Evolutionary conservation across 2,888 invertebrate species (phyloP).

Genomic region (Lamproptera curius): DNA sequence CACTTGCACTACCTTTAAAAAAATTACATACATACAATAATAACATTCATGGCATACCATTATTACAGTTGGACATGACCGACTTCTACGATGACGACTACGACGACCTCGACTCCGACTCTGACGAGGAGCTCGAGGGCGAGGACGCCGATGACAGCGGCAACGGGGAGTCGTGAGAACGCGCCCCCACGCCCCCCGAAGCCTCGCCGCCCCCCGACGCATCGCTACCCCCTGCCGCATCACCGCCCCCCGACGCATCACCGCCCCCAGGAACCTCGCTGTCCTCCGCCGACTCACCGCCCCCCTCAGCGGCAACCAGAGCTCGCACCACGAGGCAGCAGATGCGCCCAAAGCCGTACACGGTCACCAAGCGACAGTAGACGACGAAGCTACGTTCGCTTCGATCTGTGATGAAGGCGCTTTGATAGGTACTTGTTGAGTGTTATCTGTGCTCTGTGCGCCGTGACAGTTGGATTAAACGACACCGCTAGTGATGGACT

Average conservation of each 20-base stretch:
- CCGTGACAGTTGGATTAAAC: too few species aligned
- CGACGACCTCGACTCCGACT: constrained; percentile 89
- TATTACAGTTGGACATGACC: constrained; percentile 92
- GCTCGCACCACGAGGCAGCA: constrained; percentile 34
- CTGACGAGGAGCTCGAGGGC: constrained; percentile 80
- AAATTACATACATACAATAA: too few species aligned
- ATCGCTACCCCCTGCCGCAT: background rate
- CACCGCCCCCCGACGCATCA: background rate
- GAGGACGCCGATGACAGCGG: constrained; percentile 93
- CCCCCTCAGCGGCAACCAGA: constrained; percentile 19
- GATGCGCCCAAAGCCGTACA: constrained; percentile 8
- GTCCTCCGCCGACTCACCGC: background rate
- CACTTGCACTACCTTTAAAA: too few species aligned
- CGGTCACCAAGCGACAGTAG: constrained; percentile 10
- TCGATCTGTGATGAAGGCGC: background rate
- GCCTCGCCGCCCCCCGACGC: constrained; percentile 25
- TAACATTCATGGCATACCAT: too few species aligned
- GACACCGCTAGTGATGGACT: too few species aligned
- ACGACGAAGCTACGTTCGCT: background rate
- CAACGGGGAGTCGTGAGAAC: constrained; percentile 92
- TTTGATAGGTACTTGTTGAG: too few species aligned
- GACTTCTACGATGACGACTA: constrained; percentile 98
- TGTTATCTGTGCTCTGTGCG: too few species aligned
- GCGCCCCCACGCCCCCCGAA: constrained; percentile 30
- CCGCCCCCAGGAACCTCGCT: background rate